These are phyloP conservation scores for Ptiloglossa arizonensis DNA, from an alignment of 1,140 invertebrate genomes.

Conservation along the genomic window DNA sequence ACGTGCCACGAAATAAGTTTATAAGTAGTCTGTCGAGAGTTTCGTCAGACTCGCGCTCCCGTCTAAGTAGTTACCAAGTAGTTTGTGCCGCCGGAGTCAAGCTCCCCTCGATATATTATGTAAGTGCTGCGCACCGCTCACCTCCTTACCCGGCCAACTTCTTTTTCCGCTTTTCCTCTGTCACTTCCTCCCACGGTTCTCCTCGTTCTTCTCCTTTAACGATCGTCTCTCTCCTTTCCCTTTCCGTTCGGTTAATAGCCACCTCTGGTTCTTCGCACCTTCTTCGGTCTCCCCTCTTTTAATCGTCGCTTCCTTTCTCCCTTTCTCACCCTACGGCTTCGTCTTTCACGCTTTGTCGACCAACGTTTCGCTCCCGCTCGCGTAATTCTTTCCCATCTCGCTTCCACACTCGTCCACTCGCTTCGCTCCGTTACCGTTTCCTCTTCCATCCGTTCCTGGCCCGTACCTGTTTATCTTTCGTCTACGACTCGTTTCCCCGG, in stretches of 20 bases:
- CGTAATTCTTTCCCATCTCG: neutral
- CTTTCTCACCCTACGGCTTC: neutral
- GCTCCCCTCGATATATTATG: conserved; percentile 74
- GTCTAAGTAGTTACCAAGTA: conserved; percentile 79
- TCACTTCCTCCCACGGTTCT: neutral
- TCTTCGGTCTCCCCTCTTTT: neutral
- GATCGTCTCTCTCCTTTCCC: neutral
- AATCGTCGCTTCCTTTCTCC: neutral
- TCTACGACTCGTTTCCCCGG: neutral
- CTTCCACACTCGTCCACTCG: neutral
- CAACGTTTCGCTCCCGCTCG: neutral
- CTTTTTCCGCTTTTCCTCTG: neutral
- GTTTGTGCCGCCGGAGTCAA: conserved; percentile 76
- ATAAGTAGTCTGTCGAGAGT: conserved; percentile 79
- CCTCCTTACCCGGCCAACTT: conserved; percentile 26
- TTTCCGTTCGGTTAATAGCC: neutral
- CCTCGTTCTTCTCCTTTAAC: neutral
- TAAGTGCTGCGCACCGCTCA: conserved; percentile 68
- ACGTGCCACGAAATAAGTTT: conserved; percentile 80
- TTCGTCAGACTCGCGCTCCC: conserved; percentile 74
- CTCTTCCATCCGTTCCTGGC: neutral
- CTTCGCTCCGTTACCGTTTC: neutral
- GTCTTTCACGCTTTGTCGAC: neutral
- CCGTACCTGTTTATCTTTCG: neutral
- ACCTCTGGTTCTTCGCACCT: neutral